phyloP scores from a whole-genome alignment of 2,797 vertebrate genomes.

The Sardinella longiceps region DNA sequence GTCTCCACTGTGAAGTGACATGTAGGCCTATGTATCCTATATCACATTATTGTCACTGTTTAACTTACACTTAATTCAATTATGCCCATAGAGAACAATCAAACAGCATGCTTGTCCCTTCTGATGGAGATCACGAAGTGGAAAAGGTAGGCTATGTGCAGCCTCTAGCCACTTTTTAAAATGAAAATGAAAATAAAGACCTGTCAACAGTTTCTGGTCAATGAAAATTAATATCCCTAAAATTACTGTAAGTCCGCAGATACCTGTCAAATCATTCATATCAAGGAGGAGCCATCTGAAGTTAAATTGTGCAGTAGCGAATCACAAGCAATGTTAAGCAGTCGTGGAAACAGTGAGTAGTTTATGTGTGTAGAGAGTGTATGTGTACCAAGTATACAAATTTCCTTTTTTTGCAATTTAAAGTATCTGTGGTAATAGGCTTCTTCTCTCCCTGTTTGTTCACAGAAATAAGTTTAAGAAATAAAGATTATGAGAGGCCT shows the following conservation, averaged over 20 bases:
- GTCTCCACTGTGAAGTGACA: background rate
- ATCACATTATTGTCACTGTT: too few species aligned
- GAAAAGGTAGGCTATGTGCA: background rate
- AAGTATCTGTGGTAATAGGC: background rate
- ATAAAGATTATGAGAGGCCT: background rate
- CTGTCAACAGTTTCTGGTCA: background rate
- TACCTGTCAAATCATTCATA: constrained; percentile 1
- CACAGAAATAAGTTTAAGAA: background rate
- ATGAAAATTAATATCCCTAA: background rate
- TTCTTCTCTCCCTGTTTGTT: background rate
- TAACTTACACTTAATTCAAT: background rate
- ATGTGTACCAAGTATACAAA: too few species aligned
- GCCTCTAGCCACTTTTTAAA: background rate
- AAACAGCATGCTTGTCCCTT: background rate
- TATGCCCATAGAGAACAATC: background rate
- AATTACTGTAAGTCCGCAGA: background rate
- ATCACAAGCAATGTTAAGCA: background rate
- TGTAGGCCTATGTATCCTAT: too few species aligned
- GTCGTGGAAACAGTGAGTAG: constrained; percentile 62
- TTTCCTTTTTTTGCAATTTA: too few species aligned
- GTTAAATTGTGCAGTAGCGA: constrained; percentile 46
- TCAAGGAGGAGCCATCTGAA: constrained; percentile 71
- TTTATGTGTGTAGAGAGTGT: background rate
- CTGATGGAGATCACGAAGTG: background rate
- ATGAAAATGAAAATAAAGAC: background rate